phyloP scores from a whole-genome alignment of 1,140 invertebrate genomes.

The Cataglyphis hispanica region DNA sequence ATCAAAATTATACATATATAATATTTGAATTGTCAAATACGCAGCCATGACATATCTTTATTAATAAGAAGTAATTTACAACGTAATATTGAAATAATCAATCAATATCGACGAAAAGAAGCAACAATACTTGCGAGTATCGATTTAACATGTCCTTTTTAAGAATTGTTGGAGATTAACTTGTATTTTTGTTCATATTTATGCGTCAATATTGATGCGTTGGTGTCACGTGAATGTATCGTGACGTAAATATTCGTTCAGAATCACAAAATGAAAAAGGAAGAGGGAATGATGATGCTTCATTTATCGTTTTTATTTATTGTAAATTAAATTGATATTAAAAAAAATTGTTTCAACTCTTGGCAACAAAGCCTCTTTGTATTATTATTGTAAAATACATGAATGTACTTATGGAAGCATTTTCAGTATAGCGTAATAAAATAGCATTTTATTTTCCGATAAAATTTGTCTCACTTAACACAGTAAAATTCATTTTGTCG shows the following conservation, averaged over 20 bases:
- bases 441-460: slow-evolving; percentile 7
- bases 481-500: not conserved
- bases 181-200: slow-evolving; percentile 2
- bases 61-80: too few species aligned
- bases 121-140: too few species aligned
- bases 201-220: not conserved
- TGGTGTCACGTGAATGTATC: not conserved
- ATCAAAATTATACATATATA: too few species aligned
- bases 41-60: too few species aligned
- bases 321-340: not conserved
- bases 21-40: too few species aligned
- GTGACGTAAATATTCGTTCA: not conserved
- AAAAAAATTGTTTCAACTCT: not conserved
- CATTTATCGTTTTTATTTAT: slow-evolving; percentile 23
- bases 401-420: not conserved
- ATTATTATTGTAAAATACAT: not conserved
- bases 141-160: too few species aligned
- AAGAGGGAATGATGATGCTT: not conserved
- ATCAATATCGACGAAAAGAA: too few species aligned
- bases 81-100: too few species aligned
- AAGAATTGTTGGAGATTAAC: slow-evolving; percentile 16
- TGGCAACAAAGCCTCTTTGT: not conserved
- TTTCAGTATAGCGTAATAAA: not conserved
- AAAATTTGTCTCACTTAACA: not conserved
- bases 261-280: slow-evolving; percentile 24